Evolutionary conservation across 1,140 invertebrate species (phyloP).

Genomic region (Drosophila aff.): DNA sequence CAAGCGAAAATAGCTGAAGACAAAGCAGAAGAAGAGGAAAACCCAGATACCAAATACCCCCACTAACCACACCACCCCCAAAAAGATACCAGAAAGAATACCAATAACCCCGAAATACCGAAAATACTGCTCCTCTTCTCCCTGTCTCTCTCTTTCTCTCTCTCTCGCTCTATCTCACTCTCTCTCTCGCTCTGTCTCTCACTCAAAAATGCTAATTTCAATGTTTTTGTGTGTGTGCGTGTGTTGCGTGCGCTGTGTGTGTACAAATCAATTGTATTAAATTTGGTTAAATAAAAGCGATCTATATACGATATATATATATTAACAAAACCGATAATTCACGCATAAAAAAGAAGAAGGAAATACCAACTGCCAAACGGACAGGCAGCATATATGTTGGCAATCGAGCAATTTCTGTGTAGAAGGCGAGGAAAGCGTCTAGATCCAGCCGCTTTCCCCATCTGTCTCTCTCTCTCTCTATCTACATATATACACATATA

Average conservation of each 20-base stretch:
- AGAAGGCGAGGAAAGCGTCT: conserved; percentile 51
- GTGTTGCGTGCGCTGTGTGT: conserved; percentile 56
- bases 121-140: conserved; percentile 23
- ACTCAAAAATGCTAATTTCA: conserved; percentile 71
- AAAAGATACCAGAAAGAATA: conserved; percentile 24
- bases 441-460: conserved; percentile 10
- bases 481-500: background rate
- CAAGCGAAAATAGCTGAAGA: conserved; percentile 28
- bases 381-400: conserved; percentile 85
- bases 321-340: conserved; percentile 54
- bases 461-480: conserved; percentile 2
- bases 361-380: conserved; percentile 59
- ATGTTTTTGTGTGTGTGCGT: conserved; percentile 72
- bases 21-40: conserved; percentile 47
- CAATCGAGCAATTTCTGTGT: conserved; percentile 84
- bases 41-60: conserved; percentile 34
- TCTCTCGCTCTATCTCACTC: conserved; percentile 21
- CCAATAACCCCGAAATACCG: conserved; percentile 4
- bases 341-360: conserved; percentile 19
- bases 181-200: conserved; percentile 31
- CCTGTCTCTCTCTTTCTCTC: conserved; percentile 30
- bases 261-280: conserved; percentile 79
- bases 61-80: conserved; percentile 42
- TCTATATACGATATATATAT: conserved; percentile 50
- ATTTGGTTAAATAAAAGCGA: conserved; percentile 71